Conservation (phyloP, 2,888 invertebrate genomes). For the Cryptocheilus praepositus region DNA sequence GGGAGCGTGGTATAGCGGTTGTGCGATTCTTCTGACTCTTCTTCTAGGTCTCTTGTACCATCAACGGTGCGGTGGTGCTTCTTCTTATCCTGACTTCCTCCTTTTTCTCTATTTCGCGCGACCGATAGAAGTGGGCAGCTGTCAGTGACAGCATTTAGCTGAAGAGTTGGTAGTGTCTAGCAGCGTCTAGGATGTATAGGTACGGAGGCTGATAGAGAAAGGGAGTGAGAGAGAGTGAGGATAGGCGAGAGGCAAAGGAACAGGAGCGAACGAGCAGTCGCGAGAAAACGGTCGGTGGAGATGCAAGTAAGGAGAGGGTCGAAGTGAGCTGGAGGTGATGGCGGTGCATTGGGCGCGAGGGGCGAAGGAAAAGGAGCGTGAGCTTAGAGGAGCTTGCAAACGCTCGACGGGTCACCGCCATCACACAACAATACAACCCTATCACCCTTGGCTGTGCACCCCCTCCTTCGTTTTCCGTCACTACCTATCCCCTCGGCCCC, state of each 20-base stretch:
- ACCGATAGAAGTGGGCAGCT: slow-evolving; percentile 49
- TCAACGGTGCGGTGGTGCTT: no score
- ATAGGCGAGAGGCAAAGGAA: slow-evolving; percentile 10
- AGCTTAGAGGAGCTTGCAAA: slow-evolving; percentile 61
- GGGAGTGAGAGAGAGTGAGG: not conserved
- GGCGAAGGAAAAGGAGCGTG: slow-evolving; percentile 33
- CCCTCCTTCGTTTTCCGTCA: slow-evolving; percentile 26
- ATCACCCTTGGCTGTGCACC: slow-evolving; percentile 31
- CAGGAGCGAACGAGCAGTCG: slow-evolving; percentile 12
- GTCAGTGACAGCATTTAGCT: slow-evolving; percentile 65
- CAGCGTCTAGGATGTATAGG: slow-evolving; percentile 12
- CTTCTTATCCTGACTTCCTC: not conserved
- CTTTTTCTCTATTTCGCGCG: slow-evolving; percentile 17
- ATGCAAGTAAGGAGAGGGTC: no score
- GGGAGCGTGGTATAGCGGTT: not conserved
- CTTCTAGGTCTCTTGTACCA: not conserved
- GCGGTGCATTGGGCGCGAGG: slow-evolving; percentile 9
- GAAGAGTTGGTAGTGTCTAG: slow-evolving; percentile 52
- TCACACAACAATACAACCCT: slow-evolving; percentile 66
- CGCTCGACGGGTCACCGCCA: slow-evolving; percentile 66
- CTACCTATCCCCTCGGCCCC: slow-evolving; percentile 21
- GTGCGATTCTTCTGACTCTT: not conserved
- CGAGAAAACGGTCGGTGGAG: slow-evolving; percentile 10
- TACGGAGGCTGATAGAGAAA: slow-evolving; percentile 6
- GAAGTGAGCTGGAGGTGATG: not conserved